phyloP scores from a whole-genome alignment of 2,113 vertebrate genomes.

The Peromyscus californicus region DNA sequence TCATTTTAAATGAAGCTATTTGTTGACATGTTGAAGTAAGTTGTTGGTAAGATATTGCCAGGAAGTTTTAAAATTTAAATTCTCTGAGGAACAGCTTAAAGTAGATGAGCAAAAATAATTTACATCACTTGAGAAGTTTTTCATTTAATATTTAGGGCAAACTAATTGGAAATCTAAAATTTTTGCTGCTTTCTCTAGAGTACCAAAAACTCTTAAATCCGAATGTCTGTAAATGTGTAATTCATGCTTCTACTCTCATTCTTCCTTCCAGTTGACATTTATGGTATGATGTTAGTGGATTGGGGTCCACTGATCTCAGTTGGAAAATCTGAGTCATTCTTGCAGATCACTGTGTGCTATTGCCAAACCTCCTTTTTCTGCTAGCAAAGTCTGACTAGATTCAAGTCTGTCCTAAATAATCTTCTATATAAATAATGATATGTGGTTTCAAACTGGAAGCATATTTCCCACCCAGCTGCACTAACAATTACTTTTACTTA shows the following conservation, averaged over 20 bases:
- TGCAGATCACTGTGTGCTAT: constrained; percentile 86
- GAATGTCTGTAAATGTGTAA: constrained; percentile 76
- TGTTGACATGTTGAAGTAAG: constrained; percentile 82
- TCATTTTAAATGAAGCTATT: constrained; percentile 73
- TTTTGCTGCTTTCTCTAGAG: constrained; percentile 82
- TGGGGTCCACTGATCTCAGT: constrained; percentile 87
- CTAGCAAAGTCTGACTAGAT: constrained; percentile 88
- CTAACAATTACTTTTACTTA: constrained; percentile 90
- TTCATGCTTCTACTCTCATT: constrained; percentile 78
- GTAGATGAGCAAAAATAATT: constrained; percentile 80
- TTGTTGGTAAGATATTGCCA: constrained; percentile 75
- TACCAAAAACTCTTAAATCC: constrained; percentile 82
- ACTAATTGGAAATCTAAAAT: constrained; percentile 87
- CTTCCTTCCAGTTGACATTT: constrained; percentile 86
- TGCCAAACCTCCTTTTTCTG: constrained; percentile 85
- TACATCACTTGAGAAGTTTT: constrained; percentile 82
- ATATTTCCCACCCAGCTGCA: constrained; percentile 94
- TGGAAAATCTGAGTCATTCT: constrained; percentile 87
- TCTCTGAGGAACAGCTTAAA: constrained; percentile 80
- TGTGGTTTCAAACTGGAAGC: constrained; percentile 94
- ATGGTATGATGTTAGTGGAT: constrained; percentile 83
- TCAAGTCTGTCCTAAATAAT: constrained; percentile 93
- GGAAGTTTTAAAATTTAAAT: constrained; percentile 80
- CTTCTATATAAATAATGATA: constrained; percentile 97
- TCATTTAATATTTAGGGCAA: constrained; percentile 82